Conservation (phyloP, 2,888 invertebrate species). For the Chrysolina americana region DNA sequence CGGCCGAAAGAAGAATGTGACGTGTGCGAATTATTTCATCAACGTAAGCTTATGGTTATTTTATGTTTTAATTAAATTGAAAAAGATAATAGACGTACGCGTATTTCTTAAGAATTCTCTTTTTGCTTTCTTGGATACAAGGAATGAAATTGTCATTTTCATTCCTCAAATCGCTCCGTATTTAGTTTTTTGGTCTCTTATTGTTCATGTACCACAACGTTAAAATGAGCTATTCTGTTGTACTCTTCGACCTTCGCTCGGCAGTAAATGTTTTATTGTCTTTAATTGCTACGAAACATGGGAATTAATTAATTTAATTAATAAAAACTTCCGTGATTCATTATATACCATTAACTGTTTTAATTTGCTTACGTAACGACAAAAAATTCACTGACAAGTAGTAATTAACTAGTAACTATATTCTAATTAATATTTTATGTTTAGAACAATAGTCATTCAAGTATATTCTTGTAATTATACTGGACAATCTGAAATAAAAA, state of each 20-base stretch:
- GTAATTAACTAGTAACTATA: constrained; percentile 42
- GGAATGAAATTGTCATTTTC: constrained; percentile 67
- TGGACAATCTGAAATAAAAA: neutral
- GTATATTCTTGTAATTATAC: constrained; percentile 10
- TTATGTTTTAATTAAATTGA: constrained; percentile 68
- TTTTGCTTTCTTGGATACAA: constrained; percentile 58
- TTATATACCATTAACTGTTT: constrained; percentile 43
- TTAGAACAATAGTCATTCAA: constrained; percentile 25
- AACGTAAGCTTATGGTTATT: constrained; percentile 63
- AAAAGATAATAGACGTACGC: constrained; percentile 64
- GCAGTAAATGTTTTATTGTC: constrained; percentile 48
- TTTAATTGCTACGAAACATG: constrained; percentile 45
- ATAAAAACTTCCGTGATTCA: constrained; percentile 49
- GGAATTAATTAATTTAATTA: constrained; percentile 52
- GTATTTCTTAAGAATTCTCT: constrained; percentile 58
- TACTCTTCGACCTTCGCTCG: constrained; percentile 44
- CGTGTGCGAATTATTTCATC: constrained; percentile 58
- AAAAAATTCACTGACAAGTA: constrained; percentile 44
- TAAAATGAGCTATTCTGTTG: constrained; percentile 16
- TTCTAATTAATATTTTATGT: constrained; percentile 42
- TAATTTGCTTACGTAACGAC: constrained; percentile 43
- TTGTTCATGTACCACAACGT: constrained; percentile 43
- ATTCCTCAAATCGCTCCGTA: constrained; percentile 61
- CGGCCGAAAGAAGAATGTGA: constrained; percentile 52
- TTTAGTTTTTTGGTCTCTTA: constrained; percentile 47